Percentiles rank a stretch among this genome's conserved stretches.
Evolutionary conservation across 2,888 invertebrate genomes (phyloP).

Genomic region (Agrochola macilenta): DNA sequence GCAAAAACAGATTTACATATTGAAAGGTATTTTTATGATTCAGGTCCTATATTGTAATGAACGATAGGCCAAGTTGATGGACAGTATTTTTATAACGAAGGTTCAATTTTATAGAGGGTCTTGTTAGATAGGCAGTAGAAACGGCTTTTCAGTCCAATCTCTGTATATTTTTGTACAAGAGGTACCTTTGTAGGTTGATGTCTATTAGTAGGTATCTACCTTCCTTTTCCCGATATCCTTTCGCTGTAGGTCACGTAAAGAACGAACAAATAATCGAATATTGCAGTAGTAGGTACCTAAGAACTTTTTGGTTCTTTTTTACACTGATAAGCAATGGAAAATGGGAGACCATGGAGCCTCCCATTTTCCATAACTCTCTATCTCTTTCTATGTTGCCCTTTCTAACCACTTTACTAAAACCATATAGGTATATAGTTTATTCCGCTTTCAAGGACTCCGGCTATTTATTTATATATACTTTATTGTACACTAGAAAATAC

Average conservation of each 20-base stretch:
- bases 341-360: no score
- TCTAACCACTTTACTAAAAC: not conserved
- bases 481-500: no score
- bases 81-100: constrained; percentile 51
- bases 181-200: not conserved
- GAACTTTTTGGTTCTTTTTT: not conserved
- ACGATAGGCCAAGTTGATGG: constrained; percentile 34
- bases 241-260: not conserved
- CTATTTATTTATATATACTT: not conserved
- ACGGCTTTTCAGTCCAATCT: constrained; percentile 17
- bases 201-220: not conserved
- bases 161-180: constrained; percentile 34
- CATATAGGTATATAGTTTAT: not conserved
- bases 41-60: constrained; percentile 37
- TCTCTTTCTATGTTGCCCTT: no score
- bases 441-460: not conserved
- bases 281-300: no score
- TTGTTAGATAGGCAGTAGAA: constrained; percentile 31
- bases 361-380: not conserved
- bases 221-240: not conserved
- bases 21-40: constrained; percentile 45
- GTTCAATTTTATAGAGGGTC: constrained; percentile 42
- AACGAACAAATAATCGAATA: not conserved
- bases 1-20: constrained; percentile 37
- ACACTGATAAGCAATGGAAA: not conserved